Percentiles rank a stretch among this genome's conserved stretches.
phyloP scores from a whole-genome alignment of 2,888 invertebrate genomes.

The Sturmia bella region DNA sequence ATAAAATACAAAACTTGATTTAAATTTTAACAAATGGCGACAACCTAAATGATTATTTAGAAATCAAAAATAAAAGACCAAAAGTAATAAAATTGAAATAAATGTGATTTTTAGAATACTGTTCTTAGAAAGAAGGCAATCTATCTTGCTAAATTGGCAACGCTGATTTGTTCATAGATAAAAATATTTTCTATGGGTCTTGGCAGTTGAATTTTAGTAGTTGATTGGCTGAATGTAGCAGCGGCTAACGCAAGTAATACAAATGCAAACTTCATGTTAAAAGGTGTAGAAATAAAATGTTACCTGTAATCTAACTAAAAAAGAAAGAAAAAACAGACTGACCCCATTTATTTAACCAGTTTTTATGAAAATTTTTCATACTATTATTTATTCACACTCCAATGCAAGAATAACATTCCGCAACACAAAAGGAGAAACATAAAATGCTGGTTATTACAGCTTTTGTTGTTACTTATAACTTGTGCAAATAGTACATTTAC shows the following conservation, averaged over 20 bases:
- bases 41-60: too few species aligned
- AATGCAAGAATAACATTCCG: conserved; percentile 14
- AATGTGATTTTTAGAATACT: too few species aligned
- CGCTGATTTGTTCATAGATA: neutral
- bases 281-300: conserved; percentile 67
- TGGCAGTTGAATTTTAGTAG: conserved; percentile 48
- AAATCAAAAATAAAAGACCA: too few species aligned
- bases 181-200: neutral
- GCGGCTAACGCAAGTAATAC: conserved; percentile 58
- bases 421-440: conserved; percentile 4
- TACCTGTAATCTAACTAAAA: conserved; percentile 30
- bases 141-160: neutral
- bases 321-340: conserved; percentile 15
- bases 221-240: conserved; percentile 32
- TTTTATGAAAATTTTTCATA: neutral
- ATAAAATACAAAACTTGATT: too few species aligned
- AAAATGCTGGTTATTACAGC: conserved; percentile 4
- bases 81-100: too few species aligned
- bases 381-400: conserved; percentile 9
- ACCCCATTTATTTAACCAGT: conserved; percentile 18
- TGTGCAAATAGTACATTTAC: neutral
- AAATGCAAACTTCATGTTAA: conserved; percentile 62
- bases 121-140: too few species aligned
- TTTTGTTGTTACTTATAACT: neutral
- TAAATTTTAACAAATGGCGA: too few species aligned